Conservation (phyloP, 2,797 vertebrate genomes). For the Brachyrhaphis roseni region DNA sequence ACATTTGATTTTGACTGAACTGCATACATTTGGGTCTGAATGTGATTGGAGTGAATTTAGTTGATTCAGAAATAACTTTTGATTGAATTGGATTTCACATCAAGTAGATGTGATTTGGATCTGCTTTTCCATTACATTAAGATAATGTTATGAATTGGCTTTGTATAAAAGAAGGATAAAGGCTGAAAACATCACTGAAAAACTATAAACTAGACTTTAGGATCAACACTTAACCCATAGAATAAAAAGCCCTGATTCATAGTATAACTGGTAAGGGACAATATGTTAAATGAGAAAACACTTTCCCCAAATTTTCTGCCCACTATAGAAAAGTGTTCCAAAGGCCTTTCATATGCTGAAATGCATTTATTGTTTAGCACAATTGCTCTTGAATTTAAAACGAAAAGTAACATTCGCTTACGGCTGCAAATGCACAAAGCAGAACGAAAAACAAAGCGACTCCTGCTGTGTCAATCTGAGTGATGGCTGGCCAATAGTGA, state of each 20-base stretch:
- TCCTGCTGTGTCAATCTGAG: constrained; percentile 49
- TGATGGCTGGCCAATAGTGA: constrained; percentile 50
- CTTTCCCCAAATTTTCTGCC: neutral
- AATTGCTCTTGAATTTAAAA: constrained; percentile 16
- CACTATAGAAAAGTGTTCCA: neutral
- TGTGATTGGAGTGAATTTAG: neutral
- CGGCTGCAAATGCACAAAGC: constrained; percentile 32
- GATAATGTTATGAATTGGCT: neutral
- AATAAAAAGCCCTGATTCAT: neutral
- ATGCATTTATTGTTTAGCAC: constrained; percentile 16
- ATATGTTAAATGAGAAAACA: neutral
- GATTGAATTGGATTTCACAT: neutral
- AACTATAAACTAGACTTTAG: neutral
- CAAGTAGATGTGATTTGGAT: neutral
- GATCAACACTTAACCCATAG: neutral
- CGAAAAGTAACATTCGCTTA: constrained; percentile 33
- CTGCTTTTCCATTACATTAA: neutral
- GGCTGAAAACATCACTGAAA: neutral
- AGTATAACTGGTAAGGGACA: neutral
- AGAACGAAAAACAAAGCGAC: constrained; percentile 39
- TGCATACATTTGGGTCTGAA: neutral
- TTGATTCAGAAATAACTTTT: neutral
- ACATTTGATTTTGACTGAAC: neutral
- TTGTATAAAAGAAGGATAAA: neutral
- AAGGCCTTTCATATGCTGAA: neutral